Evolutionary conservation across 2,888 invertebrate species (phyloP), one percentile per base, ranked within the genome.

Genomic region (Mythimna vitellina): DNA sequence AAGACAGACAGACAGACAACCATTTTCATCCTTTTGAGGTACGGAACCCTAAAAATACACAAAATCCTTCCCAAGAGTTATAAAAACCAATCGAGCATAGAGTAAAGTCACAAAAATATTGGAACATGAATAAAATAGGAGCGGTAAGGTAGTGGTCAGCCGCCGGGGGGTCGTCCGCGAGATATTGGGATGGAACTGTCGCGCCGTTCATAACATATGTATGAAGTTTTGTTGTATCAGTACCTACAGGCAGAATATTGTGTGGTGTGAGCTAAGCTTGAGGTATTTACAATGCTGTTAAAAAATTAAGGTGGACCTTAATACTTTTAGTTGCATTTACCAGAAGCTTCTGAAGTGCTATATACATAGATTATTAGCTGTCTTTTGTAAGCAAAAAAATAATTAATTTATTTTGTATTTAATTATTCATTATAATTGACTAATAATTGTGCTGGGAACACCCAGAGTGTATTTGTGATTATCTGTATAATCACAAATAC

Each of bases 111-210:
- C 73, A 54, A 62, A 51, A 25, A 79, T 65, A 79, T 79, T 57
- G 53, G 22, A 32, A 62, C 64, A 49, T 68, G 49, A 78, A 73
- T 73, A 73, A 78, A 56, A 32, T 56, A 65, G 25, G 46, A 46
- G 46, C 2, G 14, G 20, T 51, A 2, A 12, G n/a, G 22, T 17
- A 53, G 25, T 42, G 62, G 49, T 46, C 68, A 46, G 62, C 8
- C 60, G 17, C 54, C 62, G 46, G 22, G 49, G 62, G 25, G 49
- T 57, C 62, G 22, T n/a, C 1, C 14, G 49, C 9, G 54, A 54
- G 17, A 42, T 42, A 77, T 60, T 58, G 51, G 46, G 32, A 6
- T 38, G n/a, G 60, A 51, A 61, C 42, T 29, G 42, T 60, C n/a
- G 38, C 53, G 35, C 17, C 54, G 8, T 14, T 9, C 10, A 49